phyloP scores from a whole-genome alignment of 1,140 invertebrate genomes.

The Trigoniulus corallinus region DNA sequence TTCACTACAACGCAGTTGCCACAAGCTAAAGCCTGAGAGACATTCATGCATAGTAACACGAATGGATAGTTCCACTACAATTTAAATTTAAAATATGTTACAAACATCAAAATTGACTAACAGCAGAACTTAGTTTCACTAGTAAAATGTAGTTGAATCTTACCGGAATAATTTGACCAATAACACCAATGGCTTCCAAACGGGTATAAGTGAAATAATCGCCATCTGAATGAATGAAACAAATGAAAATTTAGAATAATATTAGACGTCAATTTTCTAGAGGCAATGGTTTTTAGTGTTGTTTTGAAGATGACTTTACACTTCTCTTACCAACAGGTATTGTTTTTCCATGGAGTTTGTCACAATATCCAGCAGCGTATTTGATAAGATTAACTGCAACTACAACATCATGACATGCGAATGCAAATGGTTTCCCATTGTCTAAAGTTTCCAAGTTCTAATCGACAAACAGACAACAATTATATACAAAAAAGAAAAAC shows the following conservation, averaged over 20 bases:
- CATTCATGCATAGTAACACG: slow-evolving; percentile 62
- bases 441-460: slow-evolving; percentile 56
- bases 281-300: not conserved
- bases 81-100: not conserved
- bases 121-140: too few relatives aligned
- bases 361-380: slow-evolving; percentile 82
- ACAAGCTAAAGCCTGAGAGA: slow-evolving; percentile 60
- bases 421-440: slow-evolving; percentile 66
- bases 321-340: slow-evolving; percentile 51
- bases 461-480: too few relatives aligned
- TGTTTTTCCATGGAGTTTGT: slow-evolving; percentile 79
- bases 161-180: slow-evolving; percentile 8
- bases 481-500: slow-evolving; percentile 4
- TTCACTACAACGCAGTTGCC: slow-evolving; percentile 78
- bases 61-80: slow-evolving; percentile 70
- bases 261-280: not conserved
- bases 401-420: slow-evolving; percentile 46
- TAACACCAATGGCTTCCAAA: slow-evolving; percentile 6
- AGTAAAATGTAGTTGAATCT: not conserved
- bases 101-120: not conserved
- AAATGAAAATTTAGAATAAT: not conserved
- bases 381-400: slow-evolving; percentile 42
- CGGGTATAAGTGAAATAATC: slow-evolving; percentile 6
- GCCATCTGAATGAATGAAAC: slow-evolving; percentile 29
- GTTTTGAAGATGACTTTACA: too few relatives aligned